These are phyloP conservation scores for Zoanthus gigantus DNA, from an alignment of 92 coral and sea anemone genomes.

Conservation along the genomic window DNA sequence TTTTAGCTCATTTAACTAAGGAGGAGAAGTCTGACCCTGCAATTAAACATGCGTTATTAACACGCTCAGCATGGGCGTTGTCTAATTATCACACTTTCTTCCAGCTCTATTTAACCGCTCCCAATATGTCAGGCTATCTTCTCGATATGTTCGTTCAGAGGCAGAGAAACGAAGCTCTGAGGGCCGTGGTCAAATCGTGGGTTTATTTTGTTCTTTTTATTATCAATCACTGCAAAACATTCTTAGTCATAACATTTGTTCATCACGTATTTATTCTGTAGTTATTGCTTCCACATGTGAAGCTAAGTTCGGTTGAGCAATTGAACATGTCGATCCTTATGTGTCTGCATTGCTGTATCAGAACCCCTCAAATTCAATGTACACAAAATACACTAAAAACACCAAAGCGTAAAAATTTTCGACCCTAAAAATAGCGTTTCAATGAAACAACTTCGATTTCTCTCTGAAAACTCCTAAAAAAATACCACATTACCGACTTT, in stretches of 20 bases:
- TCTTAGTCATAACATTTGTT: background rate
- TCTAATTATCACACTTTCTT: conserved; percentile 99
- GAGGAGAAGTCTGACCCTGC: conserved; percentile 88
- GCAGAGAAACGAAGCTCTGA: conserved; percentile 91
- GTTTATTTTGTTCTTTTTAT: conserved; percentile 80
- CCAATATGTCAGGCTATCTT: conserved; percentile 99
- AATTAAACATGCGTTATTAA: conserved; percentile 87
- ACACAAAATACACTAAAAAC: too few species aligned
- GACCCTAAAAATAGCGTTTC: too few species aligned
- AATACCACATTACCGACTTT: too few species aligned
- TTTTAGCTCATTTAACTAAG: conserved; percentile 77
- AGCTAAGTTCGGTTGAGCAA: too few species aligned
- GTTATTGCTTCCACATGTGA: too few species aligned
- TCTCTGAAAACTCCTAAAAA: too few species aligned
- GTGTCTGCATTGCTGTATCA: too few species aligned
- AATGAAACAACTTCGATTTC: too few species aligned
- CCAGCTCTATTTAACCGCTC: conserved; percentile 97
- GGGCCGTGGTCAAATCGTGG: conserved; percentile 99
- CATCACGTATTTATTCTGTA: too few species aligned
- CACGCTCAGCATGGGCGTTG: conserved; percentile 99
- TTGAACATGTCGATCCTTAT: too few species aligned
- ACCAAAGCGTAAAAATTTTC: too few species aligned
- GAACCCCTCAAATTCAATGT: too few species aligned
- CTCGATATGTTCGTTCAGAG: conserved; percentile 97
- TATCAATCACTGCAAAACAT: background rate